A percentile compares a stretch with the other conserved stretches of the same genome.
Evolutionary conservation across 2,888 invertebrate genomes (phyloP).

Genomic region (Scaptomyza reducta): DNA sequence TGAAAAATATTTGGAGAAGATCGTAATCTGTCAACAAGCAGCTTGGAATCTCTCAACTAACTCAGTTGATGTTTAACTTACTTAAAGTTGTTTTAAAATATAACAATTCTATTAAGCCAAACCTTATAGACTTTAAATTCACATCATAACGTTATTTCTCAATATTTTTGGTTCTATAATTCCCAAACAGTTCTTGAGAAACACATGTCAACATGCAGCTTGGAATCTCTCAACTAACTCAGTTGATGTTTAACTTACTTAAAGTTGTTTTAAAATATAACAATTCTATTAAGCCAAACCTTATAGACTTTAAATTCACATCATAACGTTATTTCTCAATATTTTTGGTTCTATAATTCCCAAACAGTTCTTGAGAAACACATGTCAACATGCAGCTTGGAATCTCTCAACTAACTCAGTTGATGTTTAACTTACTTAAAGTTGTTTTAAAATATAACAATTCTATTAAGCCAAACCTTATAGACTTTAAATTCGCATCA

Average conservation of each 20-base stretch:
- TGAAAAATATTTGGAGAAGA: slow-evolving; percentile 1
- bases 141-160: not conserved
- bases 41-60: slow-evolving; percentile 9
- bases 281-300: not conserved
- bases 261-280: not conserved
- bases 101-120: not conserved
- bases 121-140: not conserved
- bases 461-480: not conserved
- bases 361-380: not conserved
- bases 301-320: not conserved
- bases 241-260: not conserved
- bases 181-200: not conserved
- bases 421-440: not conserved
- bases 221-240: slow-evolving; percentile 11
- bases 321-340: not conserved
- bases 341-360: slow-evolving; percentile 2
- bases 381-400: not conserved
- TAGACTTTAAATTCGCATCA: not conserved
- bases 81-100: not conserved
- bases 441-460: not conserved
- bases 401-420: slow-evolving; percentile 9
- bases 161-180: slow-evolving; percentile 4
- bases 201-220: not conserved
- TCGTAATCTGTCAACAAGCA: not conserved
- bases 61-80: not conserved